phyloP scores from a whole-genome alignment of 2,113 vertebrate species.

The Orcinus orca region DNA sequence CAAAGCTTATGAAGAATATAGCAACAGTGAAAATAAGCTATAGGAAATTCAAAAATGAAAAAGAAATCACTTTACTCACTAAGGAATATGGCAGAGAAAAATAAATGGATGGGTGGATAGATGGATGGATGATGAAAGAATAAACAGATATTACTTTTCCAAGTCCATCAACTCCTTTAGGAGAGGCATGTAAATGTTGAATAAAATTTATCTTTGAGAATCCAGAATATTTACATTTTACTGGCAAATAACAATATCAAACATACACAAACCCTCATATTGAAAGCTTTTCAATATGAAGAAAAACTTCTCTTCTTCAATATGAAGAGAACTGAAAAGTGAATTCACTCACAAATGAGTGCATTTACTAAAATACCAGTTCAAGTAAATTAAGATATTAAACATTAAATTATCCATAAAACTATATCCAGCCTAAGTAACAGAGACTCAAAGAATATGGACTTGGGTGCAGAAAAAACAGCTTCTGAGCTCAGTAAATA shows the following conservation, averaged over 20 bases:
- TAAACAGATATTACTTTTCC: background rate
- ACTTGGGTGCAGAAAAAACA: background rate
- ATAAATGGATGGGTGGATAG: background rate
- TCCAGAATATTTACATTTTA: background rate
- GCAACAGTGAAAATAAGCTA: background rate
- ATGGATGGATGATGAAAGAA: background rate
- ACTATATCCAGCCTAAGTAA: background rate
- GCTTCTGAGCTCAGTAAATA: background rate
- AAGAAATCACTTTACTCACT: background rate
- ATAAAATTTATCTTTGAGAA: background rate
- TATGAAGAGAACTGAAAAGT: background rate
- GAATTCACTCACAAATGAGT: background rate
- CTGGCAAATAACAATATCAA: background rate
- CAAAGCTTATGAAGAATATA: background rate
- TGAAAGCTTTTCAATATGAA: background rate
- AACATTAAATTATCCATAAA: background rate
- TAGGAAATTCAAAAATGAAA: background rate
- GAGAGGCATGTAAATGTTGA: background rate
- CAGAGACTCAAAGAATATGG: background rate
- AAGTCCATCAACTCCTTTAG: background rate
- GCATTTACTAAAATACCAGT: background rate
- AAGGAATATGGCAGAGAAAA: background rate
- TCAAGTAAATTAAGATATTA: background rate
- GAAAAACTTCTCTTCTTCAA: background rate
- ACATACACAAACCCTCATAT: background rate